These are phyloP conservation scores for Orchestia grillus DNA, from an alignment of 1,140 invertebrate genomes.

Conservation along the genomic window DNA sequence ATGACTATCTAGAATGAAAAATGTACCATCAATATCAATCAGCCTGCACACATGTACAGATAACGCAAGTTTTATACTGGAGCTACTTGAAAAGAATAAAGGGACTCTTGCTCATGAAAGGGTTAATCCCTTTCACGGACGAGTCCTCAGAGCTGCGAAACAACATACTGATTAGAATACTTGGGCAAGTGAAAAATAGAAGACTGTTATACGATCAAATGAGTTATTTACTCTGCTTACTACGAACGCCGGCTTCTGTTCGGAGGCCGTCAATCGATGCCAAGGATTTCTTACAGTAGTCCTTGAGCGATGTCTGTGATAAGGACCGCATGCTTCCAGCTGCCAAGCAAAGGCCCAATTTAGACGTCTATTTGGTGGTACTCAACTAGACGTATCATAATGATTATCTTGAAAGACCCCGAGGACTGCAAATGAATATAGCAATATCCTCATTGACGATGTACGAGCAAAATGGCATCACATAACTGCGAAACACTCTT, in stretches of 20 bases:
- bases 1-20: too few relatives aligned
- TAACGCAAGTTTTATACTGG: too few relatives aligned
- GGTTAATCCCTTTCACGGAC: background rate
- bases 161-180: background rate
- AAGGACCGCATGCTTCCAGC: background rate
- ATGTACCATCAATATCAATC: too few relatives aligned
- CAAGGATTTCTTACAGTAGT: too few relatives aligned
- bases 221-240: background rate
- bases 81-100: too few relatives aligned
- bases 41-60: too few relatives aligned
- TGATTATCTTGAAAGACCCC: background rate
- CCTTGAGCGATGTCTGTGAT: too few relatives aligned
- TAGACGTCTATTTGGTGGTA: background rate
- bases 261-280: background rate
- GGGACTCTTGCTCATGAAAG: background rate
- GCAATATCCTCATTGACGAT: background rate
- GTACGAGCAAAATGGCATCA: background rate
- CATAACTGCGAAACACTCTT: background rate
- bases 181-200: background rate
- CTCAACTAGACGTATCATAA: background rate
- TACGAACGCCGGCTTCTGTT: background rate
- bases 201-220: background rate
- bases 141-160: background rate
- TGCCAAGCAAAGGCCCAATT: background rate
- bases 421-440: background rate